Conservation (phyloP, 2,113 vertebrate species). For the Siniperca knerii region DNA sequence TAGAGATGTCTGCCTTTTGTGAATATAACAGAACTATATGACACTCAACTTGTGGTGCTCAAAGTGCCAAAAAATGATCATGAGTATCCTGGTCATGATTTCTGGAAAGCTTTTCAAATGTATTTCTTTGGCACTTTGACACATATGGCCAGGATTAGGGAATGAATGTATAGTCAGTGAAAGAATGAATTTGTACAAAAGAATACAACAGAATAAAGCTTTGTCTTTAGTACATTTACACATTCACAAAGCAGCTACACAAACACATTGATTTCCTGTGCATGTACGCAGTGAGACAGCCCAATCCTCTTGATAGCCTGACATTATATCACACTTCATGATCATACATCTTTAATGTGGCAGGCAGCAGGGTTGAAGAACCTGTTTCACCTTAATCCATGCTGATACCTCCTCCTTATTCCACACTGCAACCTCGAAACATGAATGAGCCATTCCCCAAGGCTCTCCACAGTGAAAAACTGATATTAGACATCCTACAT, state of each 20-base stretch:
- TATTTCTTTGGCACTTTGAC: no score
- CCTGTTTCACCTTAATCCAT: slow-evolving; percentile 30
- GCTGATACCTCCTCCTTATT: slow-evolving; percentile 9
- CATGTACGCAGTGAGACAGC: background rate
- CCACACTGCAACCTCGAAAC: slow-evolving; percentile 7
- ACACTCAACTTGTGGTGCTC: no score
- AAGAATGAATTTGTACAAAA: no score
- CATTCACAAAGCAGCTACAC: slow-evolving; percentile 1
- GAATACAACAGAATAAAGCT: background rate
- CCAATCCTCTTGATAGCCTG: slow-evolving; percentile 22
- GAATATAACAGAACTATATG: no score
- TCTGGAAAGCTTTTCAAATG: no score
- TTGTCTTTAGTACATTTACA: background rate
- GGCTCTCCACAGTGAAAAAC: slow-evolving; percentile 8
- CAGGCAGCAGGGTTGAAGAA: slow-evolving; percentile 40
- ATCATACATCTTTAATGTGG: slow-evolving; percentile 53
- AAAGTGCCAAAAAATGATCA: no score
- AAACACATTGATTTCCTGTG: slow-evolving; percentile 9
- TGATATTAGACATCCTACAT: background rate
- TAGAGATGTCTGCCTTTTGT: no score
- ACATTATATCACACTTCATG: slow-evolving; percentile 49
- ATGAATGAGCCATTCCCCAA: background rate
- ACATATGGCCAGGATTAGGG: no score
- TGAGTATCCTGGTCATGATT: no score
- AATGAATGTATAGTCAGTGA: no score